These are phyloP conservation scores for Lagocephalus sceleratus DNA, from an alignment of 2,797 vertebrate genomes.

Conservation along the genomic window DNA sequence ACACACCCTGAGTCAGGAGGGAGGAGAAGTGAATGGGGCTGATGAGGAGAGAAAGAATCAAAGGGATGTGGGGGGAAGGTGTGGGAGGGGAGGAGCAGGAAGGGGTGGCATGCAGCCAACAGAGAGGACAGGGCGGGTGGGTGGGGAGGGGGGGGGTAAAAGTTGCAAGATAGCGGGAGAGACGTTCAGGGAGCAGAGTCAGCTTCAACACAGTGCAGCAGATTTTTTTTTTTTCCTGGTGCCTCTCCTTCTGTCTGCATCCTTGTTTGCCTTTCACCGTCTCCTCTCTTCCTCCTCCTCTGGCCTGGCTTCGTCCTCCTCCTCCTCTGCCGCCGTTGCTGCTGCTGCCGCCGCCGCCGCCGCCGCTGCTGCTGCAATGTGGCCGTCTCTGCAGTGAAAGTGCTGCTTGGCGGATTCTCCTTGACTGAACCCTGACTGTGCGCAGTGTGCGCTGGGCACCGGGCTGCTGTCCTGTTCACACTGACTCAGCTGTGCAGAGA, in stretches of 20 bases:
- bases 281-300: slow-evolving; percentile 11
- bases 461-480: slow-evolving; percentile 47
- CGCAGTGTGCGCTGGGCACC: slow-evolving; percentile 54
- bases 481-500: slow-evolving; percentile 59
- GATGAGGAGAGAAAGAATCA: slow-evolving; percentile 30
- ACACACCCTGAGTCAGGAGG: slow-evolving; percentile 55
- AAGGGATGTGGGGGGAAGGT: slow-evolving; percentile 34
- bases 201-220: slow-evolving; percentile 23
- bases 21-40: slow-evolving; percentile 22
- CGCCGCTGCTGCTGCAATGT: slow-evolving; percentile 58
- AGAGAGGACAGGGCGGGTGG: slow-evolving; percentile 46
- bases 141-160: slow-evolving; percentile 39
- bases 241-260: slow-evolving; percentile 14
- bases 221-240: slow-evolving; percentile 21
- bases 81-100: slow-evolving; percentile 20
- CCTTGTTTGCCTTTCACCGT: slow-evolving; percentile 11
- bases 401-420: slow-evolving; percentile 69
- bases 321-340: slow-evolving; percentile 39
- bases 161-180: slow-evolving; percentile 67
- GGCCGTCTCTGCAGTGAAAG: slow-evolving; percentile 72
- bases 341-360: background rate
- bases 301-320: background rate
- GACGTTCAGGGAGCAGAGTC: slow-evolving; percentile 35
- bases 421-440: slow-evolving; percentile 74
- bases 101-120: slow-evolving; percentile 62